Base-by-base conservation (phyloP, 2,797 vertebrate genomes). In the Melanotaenia trifasciata region DNA sequence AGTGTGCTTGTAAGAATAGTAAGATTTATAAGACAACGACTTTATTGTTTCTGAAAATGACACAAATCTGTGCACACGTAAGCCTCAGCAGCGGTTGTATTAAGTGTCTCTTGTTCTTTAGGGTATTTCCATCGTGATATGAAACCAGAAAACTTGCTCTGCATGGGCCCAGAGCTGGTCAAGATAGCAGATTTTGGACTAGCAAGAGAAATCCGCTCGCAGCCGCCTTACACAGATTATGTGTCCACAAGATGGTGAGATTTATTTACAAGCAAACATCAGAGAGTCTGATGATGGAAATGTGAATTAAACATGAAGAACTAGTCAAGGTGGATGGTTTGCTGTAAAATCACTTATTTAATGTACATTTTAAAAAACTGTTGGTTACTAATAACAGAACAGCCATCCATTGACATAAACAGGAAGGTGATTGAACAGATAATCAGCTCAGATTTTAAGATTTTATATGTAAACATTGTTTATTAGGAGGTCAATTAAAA, bases 121-220 rank as follows among this genome's bases (percentile, higher is more conserved):
- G 97, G 97, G 5, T 99, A 96, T 92, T 98, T 97, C 83, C 96
- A 97, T 74, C 95, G 97, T 56, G 97, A 99, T 83, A 96, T 99
- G 95, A 98, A 98, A 81, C 97, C 97, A 1, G 97, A 98, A 90
- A 98, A 98, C 74, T 89, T 98, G 89, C 95, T 99, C 13, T 97
- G 97, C 79, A 96, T 95, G 93, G 96, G 97, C 32, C 96, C 96
- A 68, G 96, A 97, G 80, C 95, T 98, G 87, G 95, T 98, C 57
- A 98, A 97, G 94, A 97, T 98, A 45, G 96, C 96, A 57, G 97
- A 99, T 87, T 98, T 98, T 93, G 97, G 96, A 61, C 87, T 98
- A 73, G 97, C 97, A 32, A 94, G 97, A 89, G 97, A 99, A 86
- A 94, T 98, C 65, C 94, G 97, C 83, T 98, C 97, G 32, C 95